Conservation (phyloP, 64 coral and sea anemone species). For the Pocillopora verrucosa region DNA sequence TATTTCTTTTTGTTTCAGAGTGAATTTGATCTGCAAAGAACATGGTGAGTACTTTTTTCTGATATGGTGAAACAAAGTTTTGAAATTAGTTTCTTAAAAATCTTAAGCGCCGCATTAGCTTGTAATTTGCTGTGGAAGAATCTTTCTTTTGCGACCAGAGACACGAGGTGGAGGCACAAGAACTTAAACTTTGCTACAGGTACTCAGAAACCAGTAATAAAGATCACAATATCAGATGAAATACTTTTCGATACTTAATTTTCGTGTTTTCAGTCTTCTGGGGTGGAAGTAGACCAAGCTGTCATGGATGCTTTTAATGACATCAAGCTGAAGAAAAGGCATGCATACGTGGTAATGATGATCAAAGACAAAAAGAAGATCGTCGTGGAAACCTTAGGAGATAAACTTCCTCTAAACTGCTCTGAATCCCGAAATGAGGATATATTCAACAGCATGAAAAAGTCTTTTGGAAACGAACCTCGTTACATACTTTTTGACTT, state of each 20-base stretch:
- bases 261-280: conserved; percentile 5
- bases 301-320: conserved; percentile 17
- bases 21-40: background rate
- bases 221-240: too few relatives aligned
- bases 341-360: conserved; percentile 42
- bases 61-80: background rate
- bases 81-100: background rate
- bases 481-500: conserved; percentile 44
- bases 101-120: too few relatives aligned
- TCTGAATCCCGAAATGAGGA: conserved; percentile 11
- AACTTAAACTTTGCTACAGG: too few relatives aligned
- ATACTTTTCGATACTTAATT: too few relatives aligned
- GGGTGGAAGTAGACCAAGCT: conserved; percentile 19
- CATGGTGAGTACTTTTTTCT: conserved; percentile 15
- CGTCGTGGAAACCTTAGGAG: conserved; percentile 6
- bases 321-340: conserved; percentile 30
- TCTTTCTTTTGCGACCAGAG: too few relatives aligned
- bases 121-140: too few relatives aligned
- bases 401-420: conserved; percentile 25
- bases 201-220: too few relatives aligned
- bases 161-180: too few relatives aligned
- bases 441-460: conserved; percentile 31
- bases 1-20: background rate
- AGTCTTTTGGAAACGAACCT: background rate
- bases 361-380: conserved; percentile 40